These are phyloP conservation scores for Drosophila trichaetosa DNA, from an alignment of 2,888 invertebrate species.

Conservation along the genomic window DNA sequence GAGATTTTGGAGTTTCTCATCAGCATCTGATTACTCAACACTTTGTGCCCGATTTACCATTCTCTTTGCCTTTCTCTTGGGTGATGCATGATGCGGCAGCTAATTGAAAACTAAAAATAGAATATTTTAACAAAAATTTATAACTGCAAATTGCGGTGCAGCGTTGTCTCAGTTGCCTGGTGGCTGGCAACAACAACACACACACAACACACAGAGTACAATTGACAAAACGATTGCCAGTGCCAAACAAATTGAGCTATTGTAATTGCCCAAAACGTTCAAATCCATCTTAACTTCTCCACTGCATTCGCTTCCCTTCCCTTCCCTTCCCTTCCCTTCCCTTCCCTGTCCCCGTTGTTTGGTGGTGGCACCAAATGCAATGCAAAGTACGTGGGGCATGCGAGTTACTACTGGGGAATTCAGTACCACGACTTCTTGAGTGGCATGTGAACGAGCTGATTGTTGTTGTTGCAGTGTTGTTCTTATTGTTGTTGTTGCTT, in stretches of 20 bases:
- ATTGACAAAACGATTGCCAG: slow-evolving; percentile 78
- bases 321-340: background rate
- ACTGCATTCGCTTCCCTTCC: no score
- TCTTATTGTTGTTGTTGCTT: slow-evolving; percentile 41
- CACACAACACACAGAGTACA: slow-evolving; percentile 8
- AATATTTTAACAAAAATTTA: slow-evolving; percentile 40
- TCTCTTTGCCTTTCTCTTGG: slow-evolving; percentile 78
- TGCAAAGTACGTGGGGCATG: slow-evolving; percentile 67
- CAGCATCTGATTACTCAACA: slow-evolving; percentile 20
- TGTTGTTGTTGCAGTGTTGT: slow-evolving; percentile 35
- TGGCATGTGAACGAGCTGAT: slow-evolving; percentile 75
- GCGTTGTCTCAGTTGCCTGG: slow-evolving; percentile 1
- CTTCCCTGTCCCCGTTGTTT: background rate
- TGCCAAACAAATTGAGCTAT: slow-evolving; percentile 76
- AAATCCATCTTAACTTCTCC: slow-evolving; percentile 67
- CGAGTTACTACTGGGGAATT: slow-evolving; percentile 57
- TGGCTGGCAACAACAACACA: slow-evolving; percentile 31
- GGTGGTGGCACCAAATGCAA: slow-evolving; percentile 27
- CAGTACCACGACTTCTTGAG: slow-evolving; percentile 77
- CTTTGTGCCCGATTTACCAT: slow-evolving; percentile 44
- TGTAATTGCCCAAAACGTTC: slow-evolving; percentile 80
- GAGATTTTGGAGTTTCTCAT: background rate
- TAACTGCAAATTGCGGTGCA: slow-evolving; percentile 38
- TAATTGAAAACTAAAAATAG: slow-evolving; percentile 70
- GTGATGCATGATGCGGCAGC: slow-evolving; percentile 41